These are phyloP conservation scores for Drosophila acutilabella DNA, from an alignment of 2,888 invertebrate species.

Conservation along the genomic window DNA sequence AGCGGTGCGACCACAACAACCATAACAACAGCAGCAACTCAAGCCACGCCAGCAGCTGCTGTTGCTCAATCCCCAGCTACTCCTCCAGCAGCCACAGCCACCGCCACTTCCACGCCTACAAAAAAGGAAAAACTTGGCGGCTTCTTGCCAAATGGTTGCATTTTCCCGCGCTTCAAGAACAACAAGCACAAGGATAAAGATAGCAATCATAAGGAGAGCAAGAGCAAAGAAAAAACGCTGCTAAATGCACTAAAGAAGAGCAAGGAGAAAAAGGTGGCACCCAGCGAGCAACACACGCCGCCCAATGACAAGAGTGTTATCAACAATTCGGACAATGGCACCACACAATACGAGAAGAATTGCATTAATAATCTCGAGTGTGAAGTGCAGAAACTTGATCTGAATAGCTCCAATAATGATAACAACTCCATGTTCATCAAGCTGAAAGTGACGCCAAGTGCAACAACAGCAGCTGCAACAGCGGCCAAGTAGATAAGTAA, in stretches of 20 bases:
- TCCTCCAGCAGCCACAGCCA: constrained; percentile 25
- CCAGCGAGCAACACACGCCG: constrained; percentile 68
- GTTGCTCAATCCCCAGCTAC: constrained; percentile 26
- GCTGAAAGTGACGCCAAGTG: constrained; percentile 81
- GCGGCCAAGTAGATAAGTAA: constrained; percentile 56
- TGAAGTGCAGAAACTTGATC: constrained; percentile 84
- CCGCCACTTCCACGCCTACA: constrained; percentile 65
- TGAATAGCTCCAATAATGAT: constrained; percentile 80
- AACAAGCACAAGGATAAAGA: constrained; percentile 84
- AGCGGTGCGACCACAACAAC: constrained; percentile 29
- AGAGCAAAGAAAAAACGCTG: constrained; percentile 83
- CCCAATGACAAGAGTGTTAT: constrained; percentile 39
- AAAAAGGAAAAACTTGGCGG: constrained; percentile 85
- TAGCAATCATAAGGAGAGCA: constrained; percentile 78
- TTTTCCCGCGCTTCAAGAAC: constrained; percentile 85
- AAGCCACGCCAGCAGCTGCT: constrained; percentile 11
- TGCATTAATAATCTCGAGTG: constrained; percentile 83
- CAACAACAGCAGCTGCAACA: constrained; percentile 73
- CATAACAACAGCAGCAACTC: constrained; percentile 13
- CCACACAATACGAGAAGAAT: constrained; percentile 83
- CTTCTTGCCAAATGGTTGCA: constrained; percentile 85
- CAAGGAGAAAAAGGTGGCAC: constrained; percentile 83
- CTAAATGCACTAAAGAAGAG: constrained; percentile 84
- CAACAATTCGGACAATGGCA: constrained; percentile 51
- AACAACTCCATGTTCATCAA: constrained; percentile 82